phyloP scores from a whole-genome alignment of 2,113 vertebrate species.

The Trochalopteron elliotii region DNA sequence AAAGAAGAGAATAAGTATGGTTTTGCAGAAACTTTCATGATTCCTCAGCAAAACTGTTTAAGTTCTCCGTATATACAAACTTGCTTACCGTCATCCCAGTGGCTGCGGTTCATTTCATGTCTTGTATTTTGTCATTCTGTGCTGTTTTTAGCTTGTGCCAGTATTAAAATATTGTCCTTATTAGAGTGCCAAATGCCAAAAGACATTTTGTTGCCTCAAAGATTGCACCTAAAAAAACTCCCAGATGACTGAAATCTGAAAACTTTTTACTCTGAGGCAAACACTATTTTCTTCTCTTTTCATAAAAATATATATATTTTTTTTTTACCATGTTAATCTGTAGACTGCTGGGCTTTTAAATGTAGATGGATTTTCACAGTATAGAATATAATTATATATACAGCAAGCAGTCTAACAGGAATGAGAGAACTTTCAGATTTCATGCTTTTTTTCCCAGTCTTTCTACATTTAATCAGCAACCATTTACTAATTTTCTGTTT shows the following conservation, averaged over 20 bases:
- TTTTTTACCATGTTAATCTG: constrained; percentile 43
- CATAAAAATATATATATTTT: constrained; percentile 44
- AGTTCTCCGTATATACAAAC: not conserved
- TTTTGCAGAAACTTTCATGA: constrained; percentile 40
- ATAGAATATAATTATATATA: constrained; percentile 45
- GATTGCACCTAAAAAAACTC: constrained; percentile 34
- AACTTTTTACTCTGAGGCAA: constrained; percentile 52
- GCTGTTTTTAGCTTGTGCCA: constrained; percentile 75
- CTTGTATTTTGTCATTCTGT: constrained; percentile 62
- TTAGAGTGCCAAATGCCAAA: constrained; percentile 79
- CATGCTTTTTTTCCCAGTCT: constrained; percentile 12
- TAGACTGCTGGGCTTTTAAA: constrained; percentile 68
- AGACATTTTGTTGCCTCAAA: constrained; percentile 47
- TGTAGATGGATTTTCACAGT: constrained; percentile 51
- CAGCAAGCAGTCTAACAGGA: constrained; percentile 59
- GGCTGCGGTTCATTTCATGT: constrained; percentile 36
- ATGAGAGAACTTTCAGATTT: constrained; percentile 62
- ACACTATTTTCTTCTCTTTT: constrained; percentile 56
- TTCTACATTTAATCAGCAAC: constrained; percentile 73
- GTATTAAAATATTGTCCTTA: constrained; percentile 75
- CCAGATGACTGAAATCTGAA: constrained; percentile 3
- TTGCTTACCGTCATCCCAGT: constrained; percentile 29
- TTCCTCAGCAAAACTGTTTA: constrained; percentile 28
- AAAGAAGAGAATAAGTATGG: constrained; percentile 11
- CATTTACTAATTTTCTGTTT: constrained; percentile 63